These are phyloP conservation scores for Sinohyriopsis cumingii DNA, from an alignment of 2,888 invertebrate genomes.

Conservation along the genomic window DNA sequence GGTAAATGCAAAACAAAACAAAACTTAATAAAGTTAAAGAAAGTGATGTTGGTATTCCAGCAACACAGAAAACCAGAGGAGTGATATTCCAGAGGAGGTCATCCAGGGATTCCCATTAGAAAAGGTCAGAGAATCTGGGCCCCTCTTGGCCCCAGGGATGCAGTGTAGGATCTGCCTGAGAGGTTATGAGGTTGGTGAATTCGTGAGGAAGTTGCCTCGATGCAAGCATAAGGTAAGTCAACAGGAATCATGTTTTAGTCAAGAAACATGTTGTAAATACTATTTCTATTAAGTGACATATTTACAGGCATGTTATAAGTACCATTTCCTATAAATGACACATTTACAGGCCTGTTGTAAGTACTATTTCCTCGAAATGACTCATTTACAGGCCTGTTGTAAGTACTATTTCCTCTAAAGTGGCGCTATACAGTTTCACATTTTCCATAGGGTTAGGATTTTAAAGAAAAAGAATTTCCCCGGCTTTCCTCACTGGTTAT, in stretches of 20 bases:
- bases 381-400: too few species aligned
- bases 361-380: too few species aligned
- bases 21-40: too few species aligned
- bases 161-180: conserved; percentile 71
- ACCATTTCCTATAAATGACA: too few species aligned
- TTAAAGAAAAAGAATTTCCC: too few species aligned
- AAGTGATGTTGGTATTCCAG: conserved; percentile 14
- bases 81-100: conserved; percentile 65
- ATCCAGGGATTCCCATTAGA: conserved; percentile 64
- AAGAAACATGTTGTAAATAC: not conserved
- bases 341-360: too few species aligned
- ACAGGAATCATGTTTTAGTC: not conserved
- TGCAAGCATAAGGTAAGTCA: conserved; percentile 67
- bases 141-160: conserved; percentile 64
- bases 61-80: conserved; percentile 29
- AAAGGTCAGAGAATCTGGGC: conserved; percentile 57
- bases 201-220: conserved; percentile 64
- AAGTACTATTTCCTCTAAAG: too few species aligned
- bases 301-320: too few species aligned
- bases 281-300: not conserved
- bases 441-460: too few species aligned
- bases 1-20: too few species aligned
- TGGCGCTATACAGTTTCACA: too few species aligned
- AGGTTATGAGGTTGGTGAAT: conserved; percentile 61
- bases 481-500: too few species aligned